Percentiles rank a stretch among this genome's conserved stretches.
phyloP scores from a whole-genome alignment of 2,797 vertebrate genomes.

The Enteromius radiatus region DNA sequence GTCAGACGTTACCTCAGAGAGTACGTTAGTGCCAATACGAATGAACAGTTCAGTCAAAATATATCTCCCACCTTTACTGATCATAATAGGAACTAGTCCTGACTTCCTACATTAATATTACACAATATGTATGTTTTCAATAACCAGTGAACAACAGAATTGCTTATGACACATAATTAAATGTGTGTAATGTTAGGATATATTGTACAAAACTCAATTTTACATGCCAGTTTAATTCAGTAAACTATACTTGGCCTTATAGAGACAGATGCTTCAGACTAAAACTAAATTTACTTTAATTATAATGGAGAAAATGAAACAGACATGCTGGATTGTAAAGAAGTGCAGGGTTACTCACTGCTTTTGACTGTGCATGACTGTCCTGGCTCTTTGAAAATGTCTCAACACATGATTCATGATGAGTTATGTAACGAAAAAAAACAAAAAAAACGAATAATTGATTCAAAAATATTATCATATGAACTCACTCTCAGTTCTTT shows the following conservation, averaged over 20 bases:
- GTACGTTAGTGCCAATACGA: neutral
- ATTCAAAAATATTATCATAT: conserved; percentile 23
- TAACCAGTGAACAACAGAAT: neutral
- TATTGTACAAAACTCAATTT: neutral
- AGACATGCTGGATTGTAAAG: conserved; percentile 42
- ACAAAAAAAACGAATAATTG: conserved; percentile 14
- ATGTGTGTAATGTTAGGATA: neutral
- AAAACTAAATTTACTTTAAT: conserved; percentile 3
- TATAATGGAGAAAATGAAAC: conserved; percentile 29
- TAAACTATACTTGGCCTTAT: conserved; percentile 2
- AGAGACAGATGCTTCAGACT: conserved; percentile 1
- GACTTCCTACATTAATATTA: neutral
- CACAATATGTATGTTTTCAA: conserved; percentile 10
- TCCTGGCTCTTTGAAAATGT: conserved; percentile 5
- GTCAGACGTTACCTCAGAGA: conserved; percentile 35
- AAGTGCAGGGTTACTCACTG: conserved; percentile 36
- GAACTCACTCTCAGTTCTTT: neutral
- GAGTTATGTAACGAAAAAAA: conserved; percentile 41
- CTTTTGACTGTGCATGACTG: conserved; percentile 40
- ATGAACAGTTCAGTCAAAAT: conserved; percentile 34
- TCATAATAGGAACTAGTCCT: conserved; percentile 4
- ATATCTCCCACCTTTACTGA: neutral
- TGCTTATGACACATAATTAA: neutral
- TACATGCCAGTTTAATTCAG: conserved; percentile 14
- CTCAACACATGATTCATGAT: conserved; percentile 44